phyloP scores from a whole-genome alignment of 2,797 vertebrate species.

The Phylloscopus collybita region DNA sequence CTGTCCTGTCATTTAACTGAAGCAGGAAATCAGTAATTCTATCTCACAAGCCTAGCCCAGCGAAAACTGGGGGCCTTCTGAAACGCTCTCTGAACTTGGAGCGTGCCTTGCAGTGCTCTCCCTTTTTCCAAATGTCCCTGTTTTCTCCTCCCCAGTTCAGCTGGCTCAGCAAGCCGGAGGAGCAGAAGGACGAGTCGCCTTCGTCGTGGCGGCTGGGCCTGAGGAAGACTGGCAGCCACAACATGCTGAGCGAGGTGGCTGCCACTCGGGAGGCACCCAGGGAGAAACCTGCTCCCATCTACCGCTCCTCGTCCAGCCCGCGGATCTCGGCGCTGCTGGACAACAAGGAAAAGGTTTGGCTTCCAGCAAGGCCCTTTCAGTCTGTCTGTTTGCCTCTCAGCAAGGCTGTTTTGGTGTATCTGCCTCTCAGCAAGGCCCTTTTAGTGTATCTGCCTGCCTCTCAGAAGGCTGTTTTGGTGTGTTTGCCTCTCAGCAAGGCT shows the following conservation, averaged over 20 bases:
- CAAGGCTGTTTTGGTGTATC: not conserved
- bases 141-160: slow-evolving; percentile 58
- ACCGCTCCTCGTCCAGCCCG: slow-evolving; percentile 78
- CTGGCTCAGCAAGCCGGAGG: slow-evolving; percentile 73
- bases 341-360: slow-evolving; percentile 77
- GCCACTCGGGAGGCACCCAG: slow-evolving; percentile 63
- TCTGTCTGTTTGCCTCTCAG: too few species aligned
- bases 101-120: not conserved
- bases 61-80: not conserved
- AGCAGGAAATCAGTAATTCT: not conserved
- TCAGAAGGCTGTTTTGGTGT: not conserved
- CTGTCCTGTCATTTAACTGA: not conserved
- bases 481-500: not conserved
- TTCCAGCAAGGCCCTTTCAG: not conserved
- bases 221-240: slow-evolving; percentile 80
- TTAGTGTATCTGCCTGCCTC: too few species aligned
- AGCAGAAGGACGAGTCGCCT: slow-evolving; percentile 79
- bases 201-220: slow-evolving; percentile 79
- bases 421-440: not conserved
- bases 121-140: not conserved
- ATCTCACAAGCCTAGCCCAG: not conserved
- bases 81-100: not conserved
- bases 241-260: slow-evolving; percentile 67
- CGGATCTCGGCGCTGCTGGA: slow-evolving; percentile 76
- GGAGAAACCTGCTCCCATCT: slow-evolving; percentile 66